Evolutionary conservation across 2,113 vertebrate species (phyloP), one percentile per base, ranked within the genome.

Genomic region (Athene noctua): DNA sequence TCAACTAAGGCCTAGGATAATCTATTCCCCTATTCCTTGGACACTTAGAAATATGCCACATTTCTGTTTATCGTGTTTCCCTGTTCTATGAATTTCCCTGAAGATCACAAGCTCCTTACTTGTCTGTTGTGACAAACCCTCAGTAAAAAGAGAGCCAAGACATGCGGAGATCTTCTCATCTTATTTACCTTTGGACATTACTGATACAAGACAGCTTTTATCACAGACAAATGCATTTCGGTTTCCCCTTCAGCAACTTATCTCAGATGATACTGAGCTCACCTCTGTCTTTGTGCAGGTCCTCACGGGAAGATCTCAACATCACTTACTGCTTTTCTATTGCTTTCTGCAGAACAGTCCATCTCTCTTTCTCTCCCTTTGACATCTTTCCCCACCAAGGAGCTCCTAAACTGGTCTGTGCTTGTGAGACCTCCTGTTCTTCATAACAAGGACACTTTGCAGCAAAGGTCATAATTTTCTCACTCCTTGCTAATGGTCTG

Each of bases 371-470:
- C 8, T 12, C 13, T 54, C 16, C 3, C 4, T 62, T 79, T 6
- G 4, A 17, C 12, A 13, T 61, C 10, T 58, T 63, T 63, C 15
- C 14, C 4, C 15, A 46, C 3, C 0, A 0, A 0, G 9, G 12
- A 67, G 2, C 10, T 91, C n/a, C 14, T 49, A 67, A 86, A 8
- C 4, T 83, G 22, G 4, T 30, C 9, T 30, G 17, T 58, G 22
- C 11, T 74, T n/a, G 12, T 42, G 27, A 72, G 32, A 80, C 8
- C 1, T 70, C 17, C 29, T 29, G 2, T 10, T 80, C 29, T 79
- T 57, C 55, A 13, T 30, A 34, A 1, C 7, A 74, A 44, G 13
- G 13, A 34, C 9, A 8, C 5, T 34, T 38, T 34, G 15, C 15
- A 57, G 15, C 9, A n/a, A n/a, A 52, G 13, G 25, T 17, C 6